Conservation (phyloP, 1,140 invertebrate species). For the Caerostris extrusa region DNA sequence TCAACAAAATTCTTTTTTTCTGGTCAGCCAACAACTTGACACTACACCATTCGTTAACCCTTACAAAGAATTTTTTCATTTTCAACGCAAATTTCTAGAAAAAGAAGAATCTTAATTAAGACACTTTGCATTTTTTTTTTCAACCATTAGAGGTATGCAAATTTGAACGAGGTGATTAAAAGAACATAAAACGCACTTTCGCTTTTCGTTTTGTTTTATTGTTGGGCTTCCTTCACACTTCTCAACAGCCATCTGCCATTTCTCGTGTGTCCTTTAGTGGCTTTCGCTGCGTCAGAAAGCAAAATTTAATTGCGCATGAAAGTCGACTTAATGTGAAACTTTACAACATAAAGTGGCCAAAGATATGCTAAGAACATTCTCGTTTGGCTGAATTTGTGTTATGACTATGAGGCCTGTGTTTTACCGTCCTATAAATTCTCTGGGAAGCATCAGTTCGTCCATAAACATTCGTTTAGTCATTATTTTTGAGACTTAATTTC, state of each 20-base stretch:
- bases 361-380: background rate
- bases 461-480: too few species aligned
- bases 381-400: background rate
- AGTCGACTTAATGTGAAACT: background rate
- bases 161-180: background rate
- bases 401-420: background rate
- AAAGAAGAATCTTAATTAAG: background rate
- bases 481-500: too few species aligned
- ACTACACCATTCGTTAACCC: background rate
- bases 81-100: background rate
- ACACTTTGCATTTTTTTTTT: background rate
- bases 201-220: background rate
- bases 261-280: background rate
- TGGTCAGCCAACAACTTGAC: background rate
- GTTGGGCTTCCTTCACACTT: background rate
- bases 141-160: background rate
- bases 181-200: background rate
- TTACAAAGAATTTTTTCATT: background rate
- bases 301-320: background rate
- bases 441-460: too few species aligned
- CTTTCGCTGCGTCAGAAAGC: background rate
- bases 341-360: background rate
- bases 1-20: background rate
- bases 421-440: too few species aligned
- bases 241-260: background rate